Evolutionary conservation across 2,113 vertebrate genomes (phyloP).

Genomic region (Lanius ludovicianus): DNA sequence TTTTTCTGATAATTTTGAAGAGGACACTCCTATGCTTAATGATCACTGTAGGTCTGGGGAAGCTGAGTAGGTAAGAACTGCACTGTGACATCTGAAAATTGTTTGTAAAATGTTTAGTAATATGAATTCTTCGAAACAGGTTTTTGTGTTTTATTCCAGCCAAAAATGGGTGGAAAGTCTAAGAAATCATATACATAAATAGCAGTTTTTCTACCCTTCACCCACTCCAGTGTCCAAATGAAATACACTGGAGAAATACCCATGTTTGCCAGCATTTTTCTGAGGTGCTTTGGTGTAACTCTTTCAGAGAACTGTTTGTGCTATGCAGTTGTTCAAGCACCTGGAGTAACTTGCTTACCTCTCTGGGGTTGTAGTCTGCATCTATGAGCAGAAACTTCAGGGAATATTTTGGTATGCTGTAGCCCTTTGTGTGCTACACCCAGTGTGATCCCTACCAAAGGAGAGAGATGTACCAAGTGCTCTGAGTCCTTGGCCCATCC

Average conservation of each 20-base stretch:
- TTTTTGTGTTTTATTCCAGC: background rate
- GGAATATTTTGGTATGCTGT: background rate
- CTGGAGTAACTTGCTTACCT: background rate
- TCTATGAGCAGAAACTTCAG: background rate
- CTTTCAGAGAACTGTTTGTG: background rate
- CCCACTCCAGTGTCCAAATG: background rate
- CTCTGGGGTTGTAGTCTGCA: background rate
- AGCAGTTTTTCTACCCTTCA: background rate
- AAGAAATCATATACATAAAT: background rate
- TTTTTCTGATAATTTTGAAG: background rate
- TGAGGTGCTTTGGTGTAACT: background rate
- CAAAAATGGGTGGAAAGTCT: background rate
- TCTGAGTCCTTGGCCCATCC: background rate
- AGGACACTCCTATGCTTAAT: background rate
- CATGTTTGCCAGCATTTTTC: background rate
- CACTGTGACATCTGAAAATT: background rate
- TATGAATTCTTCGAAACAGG: background rate
- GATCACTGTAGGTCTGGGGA: background rate
- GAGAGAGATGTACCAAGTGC: background rate
- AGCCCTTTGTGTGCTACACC: background rate
- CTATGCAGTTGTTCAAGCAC: background rate
- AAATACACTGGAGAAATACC: background rate
- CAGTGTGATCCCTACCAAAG: background rate
- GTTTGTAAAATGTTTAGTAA: background rate
- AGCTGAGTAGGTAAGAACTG: background rate